Conservation (phyloP, 2,888 invertebrate species). For the Hirudinaria manillensis region DNA sequence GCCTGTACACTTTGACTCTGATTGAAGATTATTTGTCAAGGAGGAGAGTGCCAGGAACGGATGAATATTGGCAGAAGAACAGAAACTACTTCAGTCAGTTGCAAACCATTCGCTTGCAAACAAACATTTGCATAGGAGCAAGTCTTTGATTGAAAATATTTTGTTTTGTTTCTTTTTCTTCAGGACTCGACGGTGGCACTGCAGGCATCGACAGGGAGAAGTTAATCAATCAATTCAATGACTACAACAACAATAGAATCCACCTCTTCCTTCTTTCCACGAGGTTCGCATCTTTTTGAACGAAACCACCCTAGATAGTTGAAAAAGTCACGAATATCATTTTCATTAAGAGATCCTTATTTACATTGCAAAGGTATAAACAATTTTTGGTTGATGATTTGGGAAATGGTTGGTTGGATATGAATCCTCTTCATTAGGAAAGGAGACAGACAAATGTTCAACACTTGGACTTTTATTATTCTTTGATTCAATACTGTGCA, state of each 20-base stretch:
- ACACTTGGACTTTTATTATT: too few species aligned
- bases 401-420: too few species aligned
- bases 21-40: conserved; percentile 85
- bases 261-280: conserved; percentile 92
- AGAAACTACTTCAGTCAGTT: conserved; percentile 48
- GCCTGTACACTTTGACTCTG: conserved; percentile 84
- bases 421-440: too few species aligned
- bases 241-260: conserved; percentile 64
- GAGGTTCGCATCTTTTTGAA: conserved; percentile 44
- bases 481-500: too few species aligned
- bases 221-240: conserved; percentile 88
- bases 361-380: too few species aligned
- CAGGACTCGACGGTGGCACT: conserved; percentile 81
- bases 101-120: too few species aligned
- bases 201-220: conserved; percentile 88
- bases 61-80: conserved; percentile 66
- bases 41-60: conserved; percentile 52
- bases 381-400: too few species aligned
- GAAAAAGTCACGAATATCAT: neutral
- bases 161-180: neutral
- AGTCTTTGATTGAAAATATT: neutral
- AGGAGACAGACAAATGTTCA: too few species aligned
- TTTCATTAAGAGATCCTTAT: neutral
- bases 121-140: too few species aligned
- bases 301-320: neutral